Base-by-base conservation (phyloP, 2,797 vertebrate species). In the Sebastes oblongus region DNA sequence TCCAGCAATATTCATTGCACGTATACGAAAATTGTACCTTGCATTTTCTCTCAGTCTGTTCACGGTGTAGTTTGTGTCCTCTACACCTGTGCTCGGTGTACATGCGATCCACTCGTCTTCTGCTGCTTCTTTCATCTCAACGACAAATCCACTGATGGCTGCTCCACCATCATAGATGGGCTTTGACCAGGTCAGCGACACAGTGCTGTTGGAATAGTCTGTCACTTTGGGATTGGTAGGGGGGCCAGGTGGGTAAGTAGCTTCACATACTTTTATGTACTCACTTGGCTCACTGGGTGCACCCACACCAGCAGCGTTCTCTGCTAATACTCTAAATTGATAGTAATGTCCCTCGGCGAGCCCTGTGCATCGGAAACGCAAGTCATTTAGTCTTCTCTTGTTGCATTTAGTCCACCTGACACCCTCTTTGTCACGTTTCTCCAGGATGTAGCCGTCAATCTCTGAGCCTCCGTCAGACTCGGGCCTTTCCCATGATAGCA, bases 341-440 rank as follows among this genome's bases (percentile, higher is more conserved):
- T 99, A 99, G 87, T 94, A 96, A 86, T 97, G 97, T 61, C 97
- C 98, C 82, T 97, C 95, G 1, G 93, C 95, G 80, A 99, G 96
- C 1, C 96, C 97, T 60, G 97, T 96, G 74, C 97, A 97, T 94
- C 98, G 96, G 86, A 98, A 98, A 86, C 98, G 97, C 79, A 97
- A 96, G 87, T 98, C 97, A 75, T 96, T 98, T 71, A 99, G 96
- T 82, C 97, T 90, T 86, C 96, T 97, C 92, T 97, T 99, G 94
- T 98, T 99, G 88, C 95, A 97, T 91, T 98, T 99, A 85, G 98
- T 97, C 98, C 98, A 99, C 86, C 98, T 94, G 81, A 99, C 96
- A 72, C 97, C 98, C 1, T 99, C 99, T 90, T 97, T 98, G 89
- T 99, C 98, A 80, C 97, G 95, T 96, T 98, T 99, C 93, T 99